These are phyloP conservation scores for Pseudococcus viburni DNA, from an alignment of 2,888 invertebrate genomes.

Conservation along the genomic window DNA sequence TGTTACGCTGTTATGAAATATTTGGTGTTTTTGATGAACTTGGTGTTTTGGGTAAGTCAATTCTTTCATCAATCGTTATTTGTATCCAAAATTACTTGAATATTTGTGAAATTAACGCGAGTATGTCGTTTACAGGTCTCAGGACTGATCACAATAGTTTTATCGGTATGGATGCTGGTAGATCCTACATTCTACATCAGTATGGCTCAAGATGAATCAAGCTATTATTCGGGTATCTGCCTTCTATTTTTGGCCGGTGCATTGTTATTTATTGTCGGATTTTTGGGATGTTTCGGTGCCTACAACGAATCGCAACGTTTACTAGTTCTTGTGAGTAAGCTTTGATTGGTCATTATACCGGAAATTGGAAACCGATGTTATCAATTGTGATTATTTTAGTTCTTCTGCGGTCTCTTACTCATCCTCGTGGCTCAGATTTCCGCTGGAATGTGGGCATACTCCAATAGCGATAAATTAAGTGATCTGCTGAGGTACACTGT, in stretches of 20 bases:
- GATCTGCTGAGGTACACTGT: slow-evolving; percentile 78
- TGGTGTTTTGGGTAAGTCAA: slow-evolving; percentile 81
- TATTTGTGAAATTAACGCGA: slow-evolving; percentile 47
- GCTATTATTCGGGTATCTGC: slow-evolving; percentile 80
- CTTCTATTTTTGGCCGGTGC: slow-evolving; percentile 81
- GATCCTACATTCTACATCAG: slow-evolving; percentile 83
- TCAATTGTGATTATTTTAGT: slow-evolving; percentile 73
- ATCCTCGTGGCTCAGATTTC: slow-evolving; percentile 85
- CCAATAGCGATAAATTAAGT: slow-evolving; percentile 79
- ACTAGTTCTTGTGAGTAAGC: slow-evolving; percentile 79
- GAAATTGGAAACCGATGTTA: not conserved
- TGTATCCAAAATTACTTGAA: too few species aligned
- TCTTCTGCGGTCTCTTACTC: slow-evolving; percentile 83
- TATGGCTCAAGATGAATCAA: slow-evolving; percentile 77
- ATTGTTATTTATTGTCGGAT: slow-evolving; percentile 82
- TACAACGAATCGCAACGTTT: slow-evolving; percentile 84
- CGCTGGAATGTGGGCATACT: slow-evolving; percentile 83
- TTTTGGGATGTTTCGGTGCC: slow-evolving; percentile 88
- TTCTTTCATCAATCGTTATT: not conserved
- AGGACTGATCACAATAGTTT: slow-evolving; percentile 79
- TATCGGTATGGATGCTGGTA: slow-evolving; percentile 84
- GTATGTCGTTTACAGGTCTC: slow-evolving; percentile 76
- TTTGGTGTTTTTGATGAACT: slow-evolving; percentile 80
- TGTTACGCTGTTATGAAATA: slow-evolving; percentile 82
- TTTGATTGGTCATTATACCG: not conserved